Percentiles rank a stretch among this genome's conserved stretches.
phyloP scores from a whole-genome alignment of 2,888 invertebrate species.

The Rutpela maculata region DNA sequence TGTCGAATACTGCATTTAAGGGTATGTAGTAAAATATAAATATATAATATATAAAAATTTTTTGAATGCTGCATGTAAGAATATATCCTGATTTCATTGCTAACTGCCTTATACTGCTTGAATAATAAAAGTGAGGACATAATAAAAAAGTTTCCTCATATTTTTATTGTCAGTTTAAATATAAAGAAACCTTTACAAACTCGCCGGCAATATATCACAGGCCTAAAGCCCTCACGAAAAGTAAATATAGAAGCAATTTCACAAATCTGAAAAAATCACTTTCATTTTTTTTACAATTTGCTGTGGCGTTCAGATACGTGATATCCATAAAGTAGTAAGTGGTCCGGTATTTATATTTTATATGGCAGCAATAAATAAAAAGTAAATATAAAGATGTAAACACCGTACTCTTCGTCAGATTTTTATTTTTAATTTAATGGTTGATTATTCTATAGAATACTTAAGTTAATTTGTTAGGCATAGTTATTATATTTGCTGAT shows the following conservation, averaged over 20 bases:
- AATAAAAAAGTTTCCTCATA: constrained; percentile 39
- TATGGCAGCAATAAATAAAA: neutral
- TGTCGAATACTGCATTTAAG: no score
- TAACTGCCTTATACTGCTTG: neutral
- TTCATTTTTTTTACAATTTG: constrained; percentile 38
- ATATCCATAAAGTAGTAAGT: neutral
- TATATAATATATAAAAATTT: no score
- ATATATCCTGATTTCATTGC: neutral
- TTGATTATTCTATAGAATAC: no score
- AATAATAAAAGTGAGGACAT: constrained; percentile 12
- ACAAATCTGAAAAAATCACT: constrained; percentile 41
- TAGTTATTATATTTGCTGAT: no score
- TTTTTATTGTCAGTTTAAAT: constrained; percentile 35
- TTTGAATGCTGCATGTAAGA: no score
- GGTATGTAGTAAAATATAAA: no score
- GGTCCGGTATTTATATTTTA: constrained; percentile 1
- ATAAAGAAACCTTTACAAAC: constrained; percentile 38
- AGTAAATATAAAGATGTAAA: neutral
- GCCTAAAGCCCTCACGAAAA: constrained; percentile 29
- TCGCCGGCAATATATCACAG: constrained; percentile 27
- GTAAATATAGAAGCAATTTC: constrained; percentile 44
- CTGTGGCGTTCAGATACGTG: constrained; percentile 16
- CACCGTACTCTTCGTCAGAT: no score
- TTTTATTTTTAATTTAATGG: no score
- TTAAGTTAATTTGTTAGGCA: no score